Percentiles rank a stretch among this genome's conserved stretches.
These are phyloP conservation scores for Tachycineta bicolor DNA, from an alignment of 2,113 vertebrate species.

Conservation along the genomic window DNA sequence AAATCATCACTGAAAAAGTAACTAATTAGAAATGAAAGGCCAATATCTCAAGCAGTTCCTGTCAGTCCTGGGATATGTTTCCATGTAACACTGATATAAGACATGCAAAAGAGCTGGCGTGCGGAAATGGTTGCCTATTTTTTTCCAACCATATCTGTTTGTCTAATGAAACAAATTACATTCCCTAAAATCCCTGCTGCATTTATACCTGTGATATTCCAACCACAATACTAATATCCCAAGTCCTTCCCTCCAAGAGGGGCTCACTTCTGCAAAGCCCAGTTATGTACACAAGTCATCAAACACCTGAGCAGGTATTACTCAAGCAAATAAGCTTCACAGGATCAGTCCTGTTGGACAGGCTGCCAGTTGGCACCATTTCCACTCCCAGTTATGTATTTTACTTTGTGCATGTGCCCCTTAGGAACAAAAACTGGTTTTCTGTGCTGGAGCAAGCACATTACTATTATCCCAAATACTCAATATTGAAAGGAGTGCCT, in stretches of 20 bases:
- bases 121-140: not conserved
- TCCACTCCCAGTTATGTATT: not conserved
- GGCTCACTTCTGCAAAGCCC: not conserved
- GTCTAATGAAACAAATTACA: not conserved
- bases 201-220: not conserved
- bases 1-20: not conserved
- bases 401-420: not conserved
- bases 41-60: not conserved
- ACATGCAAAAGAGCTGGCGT: not conserved
- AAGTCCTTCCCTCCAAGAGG: not conserved
- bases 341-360: not conserved
- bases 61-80: not conserved
- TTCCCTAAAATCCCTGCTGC: not conserved
- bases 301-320: not conserved
- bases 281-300: not conserved
- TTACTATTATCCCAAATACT: not conserved
- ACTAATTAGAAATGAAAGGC: constrained; percentile 33
- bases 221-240: not conserved
- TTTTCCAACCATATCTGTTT: not conserved
- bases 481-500: not conserved
- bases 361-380: not conserved
- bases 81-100: not conserved
- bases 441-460: not conserved
- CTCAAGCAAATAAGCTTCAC: not conserved
- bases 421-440: not conserved